Percentiles rank a stretch among this genome's conserved stretches.
These are phyloP conservation scores for Battus philenor DNA, from an alignment of 1,140 invertebrate species.

Conservation along the genomic window DNA sequence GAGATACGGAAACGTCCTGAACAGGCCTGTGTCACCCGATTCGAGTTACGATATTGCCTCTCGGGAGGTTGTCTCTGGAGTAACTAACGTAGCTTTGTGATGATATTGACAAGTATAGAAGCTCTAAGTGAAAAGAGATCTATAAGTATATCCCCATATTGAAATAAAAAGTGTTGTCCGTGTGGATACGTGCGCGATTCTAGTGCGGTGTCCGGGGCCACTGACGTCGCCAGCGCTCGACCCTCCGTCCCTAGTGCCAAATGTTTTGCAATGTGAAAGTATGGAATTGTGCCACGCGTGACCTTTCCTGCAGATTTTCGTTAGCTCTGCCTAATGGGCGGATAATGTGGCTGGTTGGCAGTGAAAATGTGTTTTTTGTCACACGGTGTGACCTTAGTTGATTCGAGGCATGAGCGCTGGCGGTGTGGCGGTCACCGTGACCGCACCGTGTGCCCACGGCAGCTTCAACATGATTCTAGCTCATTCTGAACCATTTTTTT, in stretches of 20 bases:
- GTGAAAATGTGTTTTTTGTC: slow-evolving; percentile 45
- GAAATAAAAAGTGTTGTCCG: slow-evolving; percentile 45
- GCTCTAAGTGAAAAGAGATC: slow-evolving; percentile 21
- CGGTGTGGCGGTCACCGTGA: slow-evolving; percentile 34
- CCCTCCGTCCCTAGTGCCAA: slow-evolving; percentile 72
- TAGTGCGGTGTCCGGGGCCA: slow-evolving; percentile 61
- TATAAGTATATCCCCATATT: slow-evolving; percentile 31
- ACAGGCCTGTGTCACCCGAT: slow-evolving; percentile 70
- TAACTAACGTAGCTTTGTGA: slow-evolving; percentile 32
- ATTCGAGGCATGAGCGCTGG: slow-evolving; percentile 31
- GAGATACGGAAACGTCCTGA: slow-evolving; percentile 67
- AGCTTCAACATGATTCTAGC: slow-evolving; percentile 23
- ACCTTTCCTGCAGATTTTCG: slow-evolving; percentile 58
- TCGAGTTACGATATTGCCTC: slow-evolving; percentile 61
- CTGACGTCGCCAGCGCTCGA: slow-evolving; percentile 68
- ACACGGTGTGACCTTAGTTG: slow-evolving; percentile 40
- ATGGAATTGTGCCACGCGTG: slow-evolving; percentile 71
- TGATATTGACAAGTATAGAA: slow-evolving; percentile 30
- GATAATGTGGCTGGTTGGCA: slow-evolving; percentile 20
- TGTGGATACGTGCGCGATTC: slow-evolving; percentile 63
- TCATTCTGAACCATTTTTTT: slow-evolving; percentile 30
- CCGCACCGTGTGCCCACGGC: slow-evolving; percentile 29
- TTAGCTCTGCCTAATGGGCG: slow-evolving; percentile 25
- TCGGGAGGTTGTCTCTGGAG: slow-evolving; percentile 47
- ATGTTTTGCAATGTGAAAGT: slow-evolving; percentile 76